phyloP scores from a whole-genome alignment of 2,888 invertebrate species.

The Dryocosmus kuriphilus region DNA sequence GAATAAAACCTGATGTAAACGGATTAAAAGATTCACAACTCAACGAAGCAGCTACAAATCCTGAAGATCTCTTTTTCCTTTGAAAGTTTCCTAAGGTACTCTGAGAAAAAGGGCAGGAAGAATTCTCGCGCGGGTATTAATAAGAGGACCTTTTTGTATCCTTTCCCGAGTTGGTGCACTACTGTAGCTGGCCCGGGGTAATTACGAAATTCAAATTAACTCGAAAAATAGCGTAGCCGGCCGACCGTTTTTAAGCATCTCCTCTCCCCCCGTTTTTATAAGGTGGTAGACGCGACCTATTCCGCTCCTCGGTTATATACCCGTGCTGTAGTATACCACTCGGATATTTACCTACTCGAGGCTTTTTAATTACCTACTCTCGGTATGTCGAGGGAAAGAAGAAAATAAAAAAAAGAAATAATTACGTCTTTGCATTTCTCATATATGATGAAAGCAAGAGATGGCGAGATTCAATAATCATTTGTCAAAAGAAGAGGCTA shows the following conservation, averaged over 20 bases:
- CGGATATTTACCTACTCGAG: constrained; percentile 77
- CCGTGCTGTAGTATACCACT: constrained; percentile 62
- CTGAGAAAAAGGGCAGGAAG: constrained; percentile 58
- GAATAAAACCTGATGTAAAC: constrained; percentile 27
- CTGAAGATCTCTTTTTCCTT: constrained; percentile 37
- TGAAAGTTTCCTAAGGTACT: constrained; percentile 34
- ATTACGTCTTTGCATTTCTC: constrained; percentile 61
- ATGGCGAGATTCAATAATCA: constrained; percentile 56
- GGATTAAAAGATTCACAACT: constrained; percentile 35
- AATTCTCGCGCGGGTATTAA: constrained; percentile 63
- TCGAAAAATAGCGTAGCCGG: constrained; percentile 75
- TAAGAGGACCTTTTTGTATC: constrained; percentile 72
- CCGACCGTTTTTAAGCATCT: constrained; percentile 74
- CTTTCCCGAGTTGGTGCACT: constrained; percentile 66
- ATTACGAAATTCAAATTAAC: constrained; percentile 78
- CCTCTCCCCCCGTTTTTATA: constrained; percentile 65
- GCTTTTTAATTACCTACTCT: constrained; percentile 75
- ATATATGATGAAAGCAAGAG: constrained; percentile 58
- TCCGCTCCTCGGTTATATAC: constrained; percentile 63
- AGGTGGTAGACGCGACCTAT: constrained; percentile 71
- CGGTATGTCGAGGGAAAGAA: constrained; percentile 54
- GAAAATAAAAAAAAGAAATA: constrained; percentile 56
- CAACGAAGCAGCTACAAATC: constrained; percentile 36
- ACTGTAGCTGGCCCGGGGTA: constrained; percentile 70
- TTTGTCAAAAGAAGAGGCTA: constrained; percentile 49